Evolutionary conservation across 2,888 invertebrate genomes (phyloP).

Genomic region (Andrena bucephala): DNA sequence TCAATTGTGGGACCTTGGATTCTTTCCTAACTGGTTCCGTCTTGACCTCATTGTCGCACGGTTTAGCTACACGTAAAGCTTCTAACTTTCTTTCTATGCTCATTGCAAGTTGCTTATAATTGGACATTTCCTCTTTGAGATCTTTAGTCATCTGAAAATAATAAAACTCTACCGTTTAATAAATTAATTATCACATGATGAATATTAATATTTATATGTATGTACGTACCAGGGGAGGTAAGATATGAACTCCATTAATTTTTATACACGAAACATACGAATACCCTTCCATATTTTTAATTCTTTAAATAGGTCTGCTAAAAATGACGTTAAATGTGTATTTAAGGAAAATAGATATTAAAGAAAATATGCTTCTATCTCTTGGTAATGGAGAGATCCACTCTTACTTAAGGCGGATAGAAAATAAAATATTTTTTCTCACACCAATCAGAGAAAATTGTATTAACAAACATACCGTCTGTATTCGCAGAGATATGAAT

Average conservation of each 20-base stretch:
- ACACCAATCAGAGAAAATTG: conserved; percentile 20
- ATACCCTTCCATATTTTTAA: conserved; percentile 64
- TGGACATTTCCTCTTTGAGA: conserved; percentile 88
- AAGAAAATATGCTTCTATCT: conserved; percentile 9
- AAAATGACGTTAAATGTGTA: conserved; percentile 25
- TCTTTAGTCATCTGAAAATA: conserved; percentile 88
- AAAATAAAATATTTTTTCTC: conserved; percentile 41
- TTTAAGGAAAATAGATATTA: conserved; percentile 13
- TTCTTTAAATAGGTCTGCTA: conserved; percentile 31
- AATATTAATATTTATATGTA: conserved; percentile 1
- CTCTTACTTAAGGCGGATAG: conserved; percentile 35
- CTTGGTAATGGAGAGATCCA: neutral
- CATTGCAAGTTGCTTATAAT: conserved; percentile 89
- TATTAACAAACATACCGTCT: conserved; percentile 38
- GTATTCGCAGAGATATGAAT: conserved; percentile 16
- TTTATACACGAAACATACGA: conserved; percentile 90
- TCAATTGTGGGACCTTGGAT: conserved; percentile 33
- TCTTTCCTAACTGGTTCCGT: conserved; percentile 12
- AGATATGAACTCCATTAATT: conserved; percentile 90
- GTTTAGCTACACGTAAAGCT: conserved; percentile 47
- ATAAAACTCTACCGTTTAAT: conserved; percentile 34
- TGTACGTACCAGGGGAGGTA: conserved; percentile 91
- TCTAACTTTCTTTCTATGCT: conserved; percentile 88
- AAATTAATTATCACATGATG: conserved; percentile 1
- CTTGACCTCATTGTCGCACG: neutral